A percentile compares a stretch with the other conserved stretches of the same genome.
Conservation (phyloP, 2,113 vertebrate genomes). For the Oceanodroma tethys region DNA sequence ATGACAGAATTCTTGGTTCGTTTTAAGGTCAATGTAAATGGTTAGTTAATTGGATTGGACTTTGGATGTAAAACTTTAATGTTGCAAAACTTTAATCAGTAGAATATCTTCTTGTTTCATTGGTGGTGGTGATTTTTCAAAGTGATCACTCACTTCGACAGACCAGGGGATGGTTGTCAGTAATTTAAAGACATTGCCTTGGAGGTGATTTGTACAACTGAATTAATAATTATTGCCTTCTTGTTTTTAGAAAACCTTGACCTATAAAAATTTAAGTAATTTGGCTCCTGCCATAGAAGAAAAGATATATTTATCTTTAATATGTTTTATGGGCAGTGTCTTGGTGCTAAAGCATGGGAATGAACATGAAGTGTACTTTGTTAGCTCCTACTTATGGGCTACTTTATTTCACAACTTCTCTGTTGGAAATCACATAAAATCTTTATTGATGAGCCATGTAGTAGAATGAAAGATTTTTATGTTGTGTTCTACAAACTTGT, state of each 20-base stretch:
- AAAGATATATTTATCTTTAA: background rate
- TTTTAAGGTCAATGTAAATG: background rate
- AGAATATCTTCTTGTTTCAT: background rate
- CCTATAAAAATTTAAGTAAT: slow-evolving; percentile 17
- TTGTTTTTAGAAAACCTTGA: background rate
- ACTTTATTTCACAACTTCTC: slow-evolving; percentile 28
- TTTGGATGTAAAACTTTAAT: background rate
- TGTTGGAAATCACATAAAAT: slow-evolving; percentile 41
- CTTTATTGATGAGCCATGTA: background rate
- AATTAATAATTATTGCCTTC: background rate
- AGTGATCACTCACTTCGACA: fast-evolving
- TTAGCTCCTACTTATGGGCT: background rate
- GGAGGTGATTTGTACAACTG: background rate
- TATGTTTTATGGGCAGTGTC: background rate
- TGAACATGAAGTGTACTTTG: background rate
- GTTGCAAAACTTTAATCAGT: background rate
- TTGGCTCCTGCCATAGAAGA: background rate
- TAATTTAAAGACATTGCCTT: background rate
- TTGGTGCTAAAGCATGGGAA: background rate
- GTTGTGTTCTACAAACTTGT: background rate
- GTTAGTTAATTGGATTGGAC: background rate
- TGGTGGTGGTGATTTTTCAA: background rate
- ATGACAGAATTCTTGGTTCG: background rate
- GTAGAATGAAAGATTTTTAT: slow-evolving; percentile 8
- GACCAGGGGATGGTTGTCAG: background rate